A percentile compares a stretch with the other conserved stretches of the same genome.
Evolutionary conservation across 2,113 vertebrate genomes (phyloP).

Genomic region (Dasyprocta punctata): DNA sequence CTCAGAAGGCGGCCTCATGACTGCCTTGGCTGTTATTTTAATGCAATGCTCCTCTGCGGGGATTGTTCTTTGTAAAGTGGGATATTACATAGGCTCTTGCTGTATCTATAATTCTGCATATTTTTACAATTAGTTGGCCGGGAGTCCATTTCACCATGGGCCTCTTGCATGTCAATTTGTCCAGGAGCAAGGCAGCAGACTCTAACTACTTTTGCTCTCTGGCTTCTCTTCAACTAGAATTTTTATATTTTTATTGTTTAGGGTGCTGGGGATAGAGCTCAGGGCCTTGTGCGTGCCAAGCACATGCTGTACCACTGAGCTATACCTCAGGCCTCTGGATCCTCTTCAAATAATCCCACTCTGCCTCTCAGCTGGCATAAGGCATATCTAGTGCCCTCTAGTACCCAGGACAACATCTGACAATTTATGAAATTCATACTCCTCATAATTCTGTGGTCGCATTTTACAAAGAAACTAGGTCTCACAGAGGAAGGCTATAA

Average conservation of each 20-base stretch:
- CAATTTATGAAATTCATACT: background rate
- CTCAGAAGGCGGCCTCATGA: conserved; percentile 57
- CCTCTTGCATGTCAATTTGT: background rate
- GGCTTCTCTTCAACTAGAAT: background rate
- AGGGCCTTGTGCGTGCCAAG: background rate
- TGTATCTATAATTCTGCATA: conserved; percentile 8
- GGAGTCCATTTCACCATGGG: accelerated
- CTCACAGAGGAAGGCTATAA: background rate
- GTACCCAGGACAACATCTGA: background rate
- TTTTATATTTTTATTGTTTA: background rate
- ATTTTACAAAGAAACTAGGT: background rate
- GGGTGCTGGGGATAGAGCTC: background rate
- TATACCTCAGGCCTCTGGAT: background rate
- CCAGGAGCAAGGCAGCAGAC: background rate
- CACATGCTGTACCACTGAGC: background rate
- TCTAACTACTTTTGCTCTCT: background rate
- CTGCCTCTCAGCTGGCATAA: background rate
- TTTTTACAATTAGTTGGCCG: conserved; percentile 66
- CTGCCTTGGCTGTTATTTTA: conserved; percentile 76
- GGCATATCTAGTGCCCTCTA: background rate
- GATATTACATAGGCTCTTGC: conserved; percentile 10
- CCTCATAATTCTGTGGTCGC: background rate
- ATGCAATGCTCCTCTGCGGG: conserved; percentile 43
- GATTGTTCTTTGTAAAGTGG: conserved; percentile 44
- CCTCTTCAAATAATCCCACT: accelerated